phyloP scores from a whole-genome alignment of 2,888 invertebrate genomes.

The Plagodis pulveraria region DNA sequence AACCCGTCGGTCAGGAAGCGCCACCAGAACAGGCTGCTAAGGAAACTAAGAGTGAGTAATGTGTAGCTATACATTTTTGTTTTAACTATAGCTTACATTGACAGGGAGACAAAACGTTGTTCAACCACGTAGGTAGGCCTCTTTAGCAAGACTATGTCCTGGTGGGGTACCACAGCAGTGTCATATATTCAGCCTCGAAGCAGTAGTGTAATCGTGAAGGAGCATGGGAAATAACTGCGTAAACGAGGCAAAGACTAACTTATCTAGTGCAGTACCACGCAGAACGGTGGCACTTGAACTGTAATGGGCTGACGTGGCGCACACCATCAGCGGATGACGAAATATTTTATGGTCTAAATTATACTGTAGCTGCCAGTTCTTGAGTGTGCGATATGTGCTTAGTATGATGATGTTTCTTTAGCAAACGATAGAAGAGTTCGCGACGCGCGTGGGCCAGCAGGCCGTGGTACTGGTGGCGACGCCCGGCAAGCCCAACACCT shows the following conservation, averaged over 20 bases:
- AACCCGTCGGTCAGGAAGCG: conserved; percentile 98
- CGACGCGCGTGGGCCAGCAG: conserved; percentile 98
- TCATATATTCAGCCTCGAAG: too few species aligned
- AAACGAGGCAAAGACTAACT: too few species aligned
- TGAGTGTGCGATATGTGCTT: too few species aligned
- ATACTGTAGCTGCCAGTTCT: too few species aligned
- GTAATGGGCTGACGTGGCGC: too few species aligned
- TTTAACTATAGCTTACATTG: neutral
- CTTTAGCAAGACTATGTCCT: too few species aligned
- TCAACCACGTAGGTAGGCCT: neutral
- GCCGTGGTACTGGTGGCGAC: conserved; percentile 98
- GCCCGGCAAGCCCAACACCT: conserved; percentile 97
- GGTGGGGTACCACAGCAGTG: too few species aligned
- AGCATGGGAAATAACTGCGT: too few species aligned
- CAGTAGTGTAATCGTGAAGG: too few species aligned
- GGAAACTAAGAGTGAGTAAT: conserved; percentile 90
- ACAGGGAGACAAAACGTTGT: neutral
- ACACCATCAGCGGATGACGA: too few species aligned
- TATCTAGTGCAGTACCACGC: too few species aligned
- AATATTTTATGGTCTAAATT: too few species aligned
- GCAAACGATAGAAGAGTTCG: conserved; percentile 98
- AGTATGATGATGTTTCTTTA: conserved; percentile 47
- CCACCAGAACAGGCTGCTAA: conserved; percentile 96
- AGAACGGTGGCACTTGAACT: neutral
- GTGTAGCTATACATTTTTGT: neutral